Evolutionary conservation across 1,140 invertebrate genomes (phyloP).

Genomic region (Eumeta japonica): DNA sequence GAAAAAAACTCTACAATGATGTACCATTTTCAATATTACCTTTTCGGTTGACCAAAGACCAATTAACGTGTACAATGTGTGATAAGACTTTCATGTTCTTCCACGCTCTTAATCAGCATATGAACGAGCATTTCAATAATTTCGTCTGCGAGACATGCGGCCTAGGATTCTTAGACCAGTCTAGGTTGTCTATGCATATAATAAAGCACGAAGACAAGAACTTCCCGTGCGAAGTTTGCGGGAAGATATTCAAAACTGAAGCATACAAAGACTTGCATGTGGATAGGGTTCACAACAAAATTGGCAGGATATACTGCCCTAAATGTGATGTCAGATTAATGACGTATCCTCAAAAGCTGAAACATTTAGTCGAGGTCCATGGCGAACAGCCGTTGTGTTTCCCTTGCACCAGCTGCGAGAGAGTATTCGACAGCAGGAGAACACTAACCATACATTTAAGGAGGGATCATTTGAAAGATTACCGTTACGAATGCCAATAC

Average conservation of each 20-base stretch:
- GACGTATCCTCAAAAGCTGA: conserved; percentile 43
- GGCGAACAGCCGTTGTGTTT: conserved; percentile 52
- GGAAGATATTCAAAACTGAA: conserved; percentile 36
- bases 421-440: conserved; percentile 47
- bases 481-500: conserved; percentile 41
- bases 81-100: conserved; percentile 32
- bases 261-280: conserved; percentile 42
- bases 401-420: conserved; percentile 49
- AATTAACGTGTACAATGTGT: conserved; percentile 34
- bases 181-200: conserved; percentile 48
- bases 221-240: conserved; percentile 52
- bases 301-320: conserved; percentile 37
- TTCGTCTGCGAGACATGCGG: conserved; percentile 66
- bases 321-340: conserved; percentile 41
- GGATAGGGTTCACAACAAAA: conserved; percentile 37
- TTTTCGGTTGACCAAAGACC: conserved; percentile 28
- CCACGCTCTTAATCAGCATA: conserved; percentile 44
- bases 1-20: conserved; percentile 36
- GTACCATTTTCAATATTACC: conserved; percentile 31
- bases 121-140: conserved; percentile 47
- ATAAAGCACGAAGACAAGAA: conserved; percentile 42
- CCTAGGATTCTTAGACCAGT: conserved; percentile 56
- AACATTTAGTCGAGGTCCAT: conserved; percentile 48
- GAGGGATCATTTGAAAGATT: conserved; percentile 37
- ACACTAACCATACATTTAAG: conserved; percentile 45